These are phyloP conservation scores for Centroberyx gerrardi DNA, from an alignment of 2,797 vertebrate genomes.

Conservation along the genomic window DNA sequence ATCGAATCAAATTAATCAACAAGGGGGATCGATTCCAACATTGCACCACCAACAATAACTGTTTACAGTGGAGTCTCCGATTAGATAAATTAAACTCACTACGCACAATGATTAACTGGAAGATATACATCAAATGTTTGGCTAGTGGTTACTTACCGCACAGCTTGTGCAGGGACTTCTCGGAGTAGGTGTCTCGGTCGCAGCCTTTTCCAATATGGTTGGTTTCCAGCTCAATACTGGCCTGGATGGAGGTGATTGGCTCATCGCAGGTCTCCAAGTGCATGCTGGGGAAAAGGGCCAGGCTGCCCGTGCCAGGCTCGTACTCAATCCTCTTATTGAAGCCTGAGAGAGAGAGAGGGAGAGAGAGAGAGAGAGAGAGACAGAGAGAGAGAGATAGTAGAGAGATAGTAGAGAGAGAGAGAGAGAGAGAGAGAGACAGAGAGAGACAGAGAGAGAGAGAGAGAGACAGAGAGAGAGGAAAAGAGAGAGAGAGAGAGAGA, in stretches of 20 bases:
- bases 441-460: conserved; percentile 3
- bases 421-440: conserved; percentile 38
- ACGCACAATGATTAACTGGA: not conserved
- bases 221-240: conserved; percentile 93
- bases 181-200: conserved; percentile 97
- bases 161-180: conserved; percentile 97
- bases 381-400: conserved; percentile 19
- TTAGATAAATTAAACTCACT: not conserved
- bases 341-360: conserved; percentile 79
- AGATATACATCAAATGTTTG: not conserved
- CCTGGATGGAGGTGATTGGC: conserved; percentile 91
- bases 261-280: conserved; percentile 95
- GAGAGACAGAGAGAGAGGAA: conserved; percentile 20
- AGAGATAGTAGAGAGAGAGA: not conserved
- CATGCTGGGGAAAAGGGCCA: conserved; percentile 94
- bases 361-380: not conserved
- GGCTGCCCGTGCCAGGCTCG: conserved; percentile 94
- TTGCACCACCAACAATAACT: not conserved
- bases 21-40: not conserved
- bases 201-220: conserved; percentile 98
- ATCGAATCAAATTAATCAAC: not conserved
- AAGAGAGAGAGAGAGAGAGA: conserved; percentile 13
- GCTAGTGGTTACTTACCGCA: conserved; percentile 86
- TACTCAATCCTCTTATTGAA: conserved; percentile 97
- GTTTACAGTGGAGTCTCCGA: not conserved